These are phyloP conservation scores for Setipinna tenuifilis DNA, from an alignment of 2,797 vertebrate species.

Conservation along the genomic window DNA sequence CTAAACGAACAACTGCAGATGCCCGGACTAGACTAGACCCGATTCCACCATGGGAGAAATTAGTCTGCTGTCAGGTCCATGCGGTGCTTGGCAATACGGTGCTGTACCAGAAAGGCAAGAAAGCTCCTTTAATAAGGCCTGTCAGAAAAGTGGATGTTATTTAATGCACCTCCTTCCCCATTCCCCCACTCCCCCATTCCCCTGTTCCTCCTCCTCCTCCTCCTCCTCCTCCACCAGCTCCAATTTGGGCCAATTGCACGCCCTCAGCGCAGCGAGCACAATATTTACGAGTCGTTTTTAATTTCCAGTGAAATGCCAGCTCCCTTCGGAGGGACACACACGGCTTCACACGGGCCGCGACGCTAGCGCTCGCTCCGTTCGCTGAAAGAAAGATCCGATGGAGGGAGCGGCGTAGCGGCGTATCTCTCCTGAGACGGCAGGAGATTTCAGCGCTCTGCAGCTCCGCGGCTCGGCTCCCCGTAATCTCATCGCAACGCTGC, in stretches of 20 bases:
- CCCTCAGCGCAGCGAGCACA: constrained; percentile 29
- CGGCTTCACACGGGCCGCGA: constrained; percentile 55
- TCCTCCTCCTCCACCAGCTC: background rate
- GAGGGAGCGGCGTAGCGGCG: background rate
- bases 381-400: background rate
- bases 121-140: background rate
- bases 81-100: background rate
- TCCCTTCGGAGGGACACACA: constrained; percentile 64
- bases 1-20: background rate
- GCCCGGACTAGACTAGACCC: background rate
- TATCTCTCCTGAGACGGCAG: background rate
- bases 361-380: background rate
- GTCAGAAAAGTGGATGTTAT: background rate
- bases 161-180: background rate
- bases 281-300: constrained; percentile 57
- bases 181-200: background rate
- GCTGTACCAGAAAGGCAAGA: background rate
- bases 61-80: no score
- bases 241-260: constrained; percentile 57
- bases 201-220: background rate
- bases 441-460: constrained; percentile 42
- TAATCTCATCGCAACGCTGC: constrained; percentile 32
- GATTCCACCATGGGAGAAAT: no score
- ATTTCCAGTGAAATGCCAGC: constrained; percentile 70
- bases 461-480: constrained; percentile 48